Evolutionary conservation across 2,888 invertebrate genomes (phyloP), one percentile per base, ranked within the genome.

Genomic region (Hypsopygia costalis): DNA sequence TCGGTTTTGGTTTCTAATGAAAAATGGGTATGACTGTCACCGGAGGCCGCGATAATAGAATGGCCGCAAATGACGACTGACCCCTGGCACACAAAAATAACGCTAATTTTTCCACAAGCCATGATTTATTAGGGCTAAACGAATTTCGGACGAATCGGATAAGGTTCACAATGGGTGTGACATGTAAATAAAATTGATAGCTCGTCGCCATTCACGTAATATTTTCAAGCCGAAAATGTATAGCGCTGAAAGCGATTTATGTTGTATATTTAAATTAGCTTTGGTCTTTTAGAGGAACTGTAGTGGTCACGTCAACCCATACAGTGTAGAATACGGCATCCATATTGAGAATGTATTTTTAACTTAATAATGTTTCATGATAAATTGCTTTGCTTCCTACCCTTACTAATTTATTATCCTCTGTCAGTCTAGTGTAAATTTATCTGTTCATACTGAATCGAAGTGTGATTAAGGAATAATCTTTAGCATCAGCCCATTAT

Each of bases 101-200:
- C 67, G 72, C 65, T 63, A 76, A 77, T 79, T 76, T 73, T 67
- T 67, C 56, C 58, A 58, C 55, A n/a, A n/a, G 61, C 33, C 45
- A 65, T 77, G 78, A 82, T 81, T 80, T 79, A 80, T 81, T 60
- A 62, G 45, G 66, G 54, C 51, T 64, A 57, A 66, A 64, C 70
- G 69, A 65, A 70, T 65, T 70, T 58, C 49, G 55, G 59, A 49
- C 53, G 54, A 49, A 51, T 55, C 49, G 62, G 65, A 64, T 64
- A 69, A 68, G 59, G 51, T 54, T 52, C 49, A 69, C 69, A 73
- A 70, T 66, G 69, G 63, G 49, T 52, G 52, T 63, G 58, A 57
- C 58, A 56, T 65, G 64, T 68, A 73, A 73, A 77, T 73, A 67
- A 65, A 69, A 73, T 69, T 69, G 67, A 71, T 72, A 56, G 67